phyloP scores from a whole-genome alignment of 2,113 vertebrate species.

The Cricetomys ansorgei region DNA sequence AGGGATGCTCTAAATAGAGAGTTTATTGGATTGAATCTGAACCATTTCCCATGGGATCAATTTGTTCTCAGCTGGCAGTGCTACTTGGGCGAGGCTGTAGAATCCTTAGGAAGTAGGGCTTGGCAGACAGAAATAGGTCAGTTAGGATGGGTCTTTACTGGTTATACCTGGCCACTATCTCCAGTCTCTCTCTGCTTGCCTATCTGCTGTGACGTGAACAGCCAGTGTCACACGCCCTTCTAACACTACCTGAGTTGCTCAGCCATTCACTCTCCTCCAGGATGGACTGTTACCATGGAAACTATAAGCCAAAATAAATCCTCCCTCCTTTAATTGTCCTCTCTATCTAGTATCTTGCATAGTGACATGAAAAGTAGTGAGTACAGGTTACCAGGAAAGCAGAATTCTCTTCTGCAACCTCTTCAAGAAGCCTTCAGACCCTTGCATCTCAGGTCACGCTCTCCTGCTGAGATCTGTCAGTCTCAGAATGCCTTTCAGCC shows the following conservation, averaged over 20 bases:
- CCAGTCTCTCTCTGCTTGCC: too few relatives aligned
- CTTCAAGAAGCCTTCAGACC: background rate
- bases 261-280: background rate
- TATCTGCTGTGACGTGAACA: background rate
- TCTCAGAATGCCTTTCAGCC: background rate
- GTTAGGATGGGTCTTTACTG: too few relatives aligned
- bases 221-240: too few relatives aligned
- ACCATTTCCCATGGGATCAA: background rate
- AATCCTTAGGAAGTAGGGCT: background rate
- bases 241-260: background rate
- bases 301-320: background rate
- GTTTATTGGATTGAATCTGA: background rate
- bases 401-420: background rate
- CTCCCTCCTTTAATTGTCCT: background rate
- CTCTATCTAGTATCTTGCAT: background rate
- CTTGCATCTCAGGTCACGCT: rapidly evolving
- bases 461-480: background rate
- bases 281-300: background rate
- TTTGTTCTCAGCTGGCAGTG: background rate
- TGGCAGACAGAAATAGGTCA: background rate
- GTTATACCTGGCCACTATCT: background rate
- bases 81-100: background rate
- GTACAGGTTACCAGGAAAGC: background rate
- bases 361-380: background rate
- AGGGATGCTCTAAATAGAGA: background rate